Percentiles rank a stretch among this genome's conserved stretches.
Conservation (phyloP, 2,113 vertebrate species). For the Delphinus delphis region DNA sequence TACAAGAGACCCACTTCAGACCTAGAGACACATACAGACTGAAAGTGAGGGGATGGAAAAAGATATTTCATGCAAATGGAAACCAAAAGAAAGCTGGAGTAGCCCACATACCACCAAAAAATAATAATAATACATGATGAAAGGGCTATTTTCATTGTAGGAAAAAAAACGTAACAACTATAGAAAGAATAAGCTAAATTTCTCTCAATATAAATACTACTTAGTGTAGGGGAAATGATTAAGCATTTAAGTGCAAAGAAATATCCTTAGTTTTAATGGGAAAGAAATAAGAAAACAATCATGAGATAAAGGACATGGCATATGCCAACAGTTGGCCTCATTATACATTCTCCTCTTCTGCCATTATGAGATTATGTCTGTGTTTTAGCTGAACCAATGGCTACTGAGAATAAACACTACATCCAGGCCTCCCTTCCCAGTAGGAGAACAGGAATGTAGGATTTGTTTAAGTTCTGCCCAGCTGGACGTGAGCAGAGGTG, state of each 20-base stretch:
- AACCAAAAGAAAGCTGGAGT: no score
- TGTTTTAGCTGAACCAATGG: not conserved
- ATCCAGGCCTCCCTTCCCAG: not conserved
- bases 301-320: not conserved
- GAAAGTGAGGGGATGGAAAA: no score
- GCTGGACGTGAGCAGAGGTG: not conserved
- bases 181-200: not conserved
- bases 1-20: no score
- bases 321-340: not conserved
- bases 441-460: not conserved
- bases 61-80: no score
- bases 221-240: not conserved
- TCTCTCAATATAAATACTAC: not conserved
- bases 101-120: no score
- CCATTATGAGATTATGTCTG: not conserved
- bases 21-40: no score
- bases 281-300: not conserved
- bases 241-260: not conserved
- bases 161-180: not conserved
- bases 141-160: not conserved
- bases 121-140: not conserved
- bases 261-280: not conserved
- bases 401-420: not conserved
- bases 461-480: not conserved
- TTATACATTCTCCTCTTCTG: not conserved